Base-by-base conservation (phyloP, 2,113 vertebrate species). In the Heterotis niloticus region DNA sequence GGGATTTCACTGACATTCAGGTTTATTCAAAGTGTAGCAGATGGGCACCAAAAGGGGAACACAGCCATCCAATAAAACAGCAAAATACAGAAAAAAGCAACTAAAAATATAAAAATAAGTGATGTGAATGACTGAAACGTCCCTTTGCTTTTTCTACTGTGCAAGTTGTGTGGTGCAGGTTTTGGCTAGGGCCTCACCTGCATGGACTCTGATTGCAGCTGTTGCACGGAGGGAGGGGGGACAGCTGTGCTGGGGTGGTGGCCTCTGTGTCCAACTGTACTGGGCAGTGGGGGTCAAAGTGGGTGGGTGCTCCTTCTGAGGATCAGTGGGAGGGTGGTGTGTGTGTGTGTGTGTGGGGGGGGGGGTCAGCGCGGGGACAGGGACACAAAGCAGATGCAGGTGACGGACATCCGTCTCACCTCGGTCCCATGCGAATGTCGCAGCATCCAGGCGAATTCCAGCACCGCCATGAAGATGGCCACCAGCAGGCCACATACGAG, bases 391-490 rank as follows among this genome's bases (percentile, higher is more conserved):
- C 90, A 92, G 86, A 91, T 81, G 89, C 90, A 92, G 83, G 89
- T 91, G 82, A 90, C 81, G 86, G 87, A 87, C 79, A 82, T 83
- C 83, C 88, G 85, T 87, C 93, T 95, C 95, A 99, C 98, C 96
- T 99, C 97, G 0, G 95, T 93, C 87, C 94, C 94, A 26, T 96
- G 95, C 7, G 94, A 87, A 83, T 96, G 96, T 56, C 94, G 95
- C 80, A 98, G 90, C 90, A 95, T 98, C 97, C 98, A 99, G 79
- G 97, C 88, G 91, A 98, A 99, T 90, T 99, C 98, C 91, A 99
- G 87, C 93, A 99, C 95, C 20, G 98, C 98, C 95, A 98, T 98
- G 89, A 98, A 95, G 92, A 98, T 97, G 75, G 98, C 98, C 90
- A 97, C 95, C 84, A 98, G 94, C 87, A 99, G 91, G 80, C 98